Percentiles rank a stretch among this genome's conserved stretches.
These are phyloP conservation scores for Mixornis gularis DNA, from an alignment of 2,113 vertebrate genomes.

Conservation along the genomic window DNA sequence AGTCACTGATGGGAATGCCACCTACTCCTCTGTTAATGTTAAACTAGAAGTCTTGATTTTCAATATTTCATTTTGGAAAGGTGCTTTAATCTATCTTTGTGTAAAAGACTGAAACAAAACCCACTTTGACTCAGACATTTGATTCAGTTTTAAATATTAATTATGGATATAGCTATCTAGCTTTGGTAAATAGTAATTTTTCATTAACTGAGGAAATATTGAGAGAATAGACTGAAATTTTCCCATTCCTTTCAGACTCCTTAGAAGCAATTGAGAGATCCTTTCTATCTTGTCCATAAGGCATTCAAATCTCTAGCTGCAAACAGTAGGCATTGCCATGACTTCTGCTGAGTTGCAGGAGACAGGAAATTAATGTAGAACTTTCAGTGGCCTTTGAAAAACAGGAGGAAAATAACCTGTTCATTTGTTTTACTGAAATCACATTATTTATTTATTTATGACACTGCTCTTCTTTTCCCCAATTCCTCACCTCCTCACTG, in stretches of 20 bases:
- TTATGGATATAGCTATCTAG: background rate
- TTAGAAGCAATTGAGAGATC: background rate
- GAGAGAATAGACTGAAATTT: background rate
- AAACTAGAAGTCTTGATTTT: background rate
- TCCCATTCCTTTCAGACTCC: background rate
- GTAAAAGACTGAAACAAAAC: background rate
- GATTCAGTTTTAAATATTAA: background rate
- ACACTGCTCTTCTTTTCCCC: background rate
- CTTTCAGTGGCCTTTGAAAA: background rate
- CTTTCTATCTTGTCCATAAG: background rate
- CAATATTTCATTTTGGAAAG: background rate
- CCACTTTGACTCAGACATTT: background rate
- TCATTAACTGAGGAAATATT: background rate
- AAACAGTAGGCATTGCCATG: background rate
- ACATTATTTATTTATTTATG: background rate
- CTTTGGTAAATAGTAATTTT: background rate
- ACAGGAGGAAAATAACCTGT: background rate
- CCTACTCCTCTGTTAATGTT: background rate
- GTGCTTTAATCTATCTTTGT: background rate
- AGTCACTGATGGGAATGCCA: background rate
- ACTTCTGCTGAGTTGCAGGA: background rate
- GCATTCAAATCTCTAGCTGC: background rate
- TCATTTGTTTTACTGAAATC: background rate
- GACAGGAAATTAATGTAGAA: background rate
- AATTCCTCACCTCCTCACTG: rapidly evolving